Evolutionary conservation across 2,888 invertebrate genomes (phyloP).

Genomic region (Lydus trimaculatus): DNA sequence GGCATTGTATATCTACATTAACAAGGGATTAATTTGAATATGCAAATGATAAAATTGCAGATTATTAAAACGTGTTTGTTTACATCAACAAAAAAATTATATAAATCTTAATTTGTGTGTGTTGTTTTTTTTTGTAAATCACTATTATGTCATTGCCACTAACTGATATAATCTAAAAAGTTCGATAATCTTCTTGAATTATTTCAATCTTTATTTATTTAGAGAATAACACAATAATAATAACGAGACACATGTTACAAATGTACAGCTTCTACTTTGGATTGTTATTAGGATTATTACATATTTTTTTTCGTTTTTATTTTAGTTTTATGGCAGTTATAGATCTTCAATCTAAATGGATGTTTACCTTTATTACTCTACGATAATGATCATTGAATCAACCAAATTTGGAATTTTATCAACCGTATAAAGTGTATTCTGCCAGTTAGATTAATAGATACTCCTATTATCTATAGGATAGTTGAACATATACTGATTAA

Average conservation of each 20-base stretch:
- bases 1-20: background rate
- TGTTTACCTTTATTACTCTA: slow-evolving; percentile 5
- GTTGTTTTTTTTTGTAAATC: too few relatives aligned
- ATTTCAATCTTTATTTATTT: too few relatives aligned
- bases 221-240: too few relatives aligned
- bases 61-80: background rate
- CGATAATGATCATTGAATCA: background rate
- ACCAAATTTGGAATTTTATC: slow-evolving; percentile 5
- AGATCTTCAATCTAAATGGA: too few relatives aligned
- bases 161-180: too few relatives aligned
- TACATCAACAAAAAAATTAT: background rate
- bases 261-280: too few relatives aligned
- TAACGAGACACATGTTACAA: too few relatives aligned
- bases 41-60: background rate
- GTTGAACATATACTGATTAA: too few relatives aligned
- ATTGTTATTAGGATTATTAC: too few relatives aligned
- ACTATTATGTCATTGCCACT: background rate
- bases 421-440: background rate
- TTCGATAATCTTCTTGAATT: too few relatives aligned
- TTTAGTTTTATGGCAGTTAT: too few relatives aligned
- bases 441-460: background rate
- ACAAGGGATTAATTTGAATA: background rate
- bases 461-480: too few relatives aligned
- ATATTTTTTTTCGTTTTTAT: background rate
- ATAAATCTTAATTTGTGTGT: background rate